Conservation (phyloP, 2,797 vertebrate species). For the Poecilia velifera region DNA sequence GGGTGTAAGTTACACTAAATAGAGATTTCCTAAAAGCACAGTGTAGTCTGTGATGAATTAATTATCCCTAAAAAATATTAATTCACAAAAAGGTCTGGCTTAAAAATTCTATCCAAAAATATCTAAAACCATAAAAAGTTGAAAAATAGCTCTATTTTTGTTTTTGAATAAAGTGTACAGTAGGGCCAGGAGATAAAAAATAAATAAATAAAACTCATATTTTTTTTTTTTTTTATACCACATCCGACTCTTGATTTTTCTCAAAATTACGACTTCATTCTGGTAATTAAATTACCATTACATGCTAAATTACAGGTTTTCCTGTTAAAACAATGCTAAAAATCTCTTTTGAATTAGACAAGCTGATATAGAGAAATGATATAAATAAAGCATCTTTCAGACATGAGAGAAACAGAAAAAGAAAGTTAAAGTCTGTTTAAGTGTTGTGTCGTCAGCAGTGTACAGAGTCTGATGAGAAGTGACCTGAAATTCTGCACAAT, state of each 20-base stretch:
- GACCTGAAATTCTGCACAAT: slow-evolving; percentile 36
- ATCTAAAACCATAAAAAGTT: not conserved
- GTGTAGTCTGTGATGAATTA: not conserved
- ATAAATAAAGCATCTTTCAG: not conserved
- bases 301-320: not conserved
- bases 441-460: slow-evolving; percentile 25
- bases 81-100: not conserved
- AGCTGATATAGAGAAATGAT: not conserved
- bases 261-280: not conserved
- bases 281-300: slow-evolving; percentile 1
- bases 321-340: not conserved
- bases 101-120: not conserved
- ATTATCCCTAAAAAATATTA: not conserved
- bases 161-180: not conserved
- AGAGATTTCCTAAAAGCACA: not conserved
- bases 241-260: no score
- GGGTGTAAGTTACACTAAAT: not conserved
- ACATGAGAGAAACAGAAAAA: slow-evolving; percentile 1
- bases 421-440: slow-evolving; percentile 19
- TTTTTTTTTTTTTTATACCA: no score
- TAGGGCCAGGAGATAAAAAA: no score
- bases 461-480: slow-evolving; percentile 15
- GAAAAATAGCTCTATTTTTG: not conserved
- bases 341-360: not conserved
- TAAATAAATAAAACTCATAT: no score